Evolutionary conservation across 1,140 invertebrate species (phyloP).

Genomic region (Pristionchus pacificus): DNA sequence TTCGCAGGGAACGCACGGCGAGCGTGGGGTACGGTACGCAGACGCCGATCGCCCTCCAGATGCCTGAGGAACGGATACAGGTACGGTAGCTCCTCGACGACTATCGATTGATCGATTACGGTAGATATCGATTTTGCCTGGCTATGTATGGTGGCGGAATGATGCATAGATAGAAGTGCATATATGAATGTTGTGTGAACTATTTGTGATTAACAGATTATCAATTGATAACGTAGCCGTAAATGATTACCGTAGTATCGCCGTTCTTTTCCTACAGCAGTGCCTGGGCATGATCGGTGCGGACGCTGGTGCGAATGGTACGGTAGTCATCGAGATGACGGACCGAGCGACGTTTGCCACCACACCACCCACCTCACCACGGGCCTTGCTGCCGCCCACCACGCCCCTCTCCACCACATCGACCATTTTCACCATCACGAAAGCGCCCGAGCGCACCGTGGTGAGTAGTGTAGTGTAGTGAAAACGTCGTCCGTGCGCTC

Average conservation of each 20-base stretch:
- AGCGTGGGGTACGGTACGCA: slow-evolving; percentile 10
- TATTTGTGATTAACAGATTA: no score
- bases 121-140: no score
- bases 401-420: not conserved
- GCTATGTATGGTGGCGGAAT: no score
- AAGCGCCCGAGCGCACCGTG: not conserved
- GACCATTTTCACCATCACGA: not conserved
- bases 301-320: no score
- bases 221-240: no score
- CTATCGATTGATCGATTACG: slow-evolving; percentile 11
- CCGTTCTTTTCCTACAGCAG: no score
- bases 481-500: no score
- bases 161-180: no score
- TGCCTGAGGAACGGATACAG: slow-evolving; percentile 2
- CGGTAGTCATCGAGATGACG: no score
- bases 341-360: not conserved
- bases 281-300: no score
- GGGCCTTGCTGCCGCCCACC: not conserved
- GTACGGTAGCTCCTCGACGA: slow-evolving; percentile 11
- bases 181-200: no score
- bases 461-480: not conserved
- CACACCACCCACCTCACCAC: not conserved
- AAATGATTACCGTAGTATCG: no score
- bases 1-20: not conserved
- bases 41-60: slow-evolving; percentile 6